Base-by-base conservation (phyloP, 2,113 vertebrate species). In the Psephotus haematonotus region DNA sequence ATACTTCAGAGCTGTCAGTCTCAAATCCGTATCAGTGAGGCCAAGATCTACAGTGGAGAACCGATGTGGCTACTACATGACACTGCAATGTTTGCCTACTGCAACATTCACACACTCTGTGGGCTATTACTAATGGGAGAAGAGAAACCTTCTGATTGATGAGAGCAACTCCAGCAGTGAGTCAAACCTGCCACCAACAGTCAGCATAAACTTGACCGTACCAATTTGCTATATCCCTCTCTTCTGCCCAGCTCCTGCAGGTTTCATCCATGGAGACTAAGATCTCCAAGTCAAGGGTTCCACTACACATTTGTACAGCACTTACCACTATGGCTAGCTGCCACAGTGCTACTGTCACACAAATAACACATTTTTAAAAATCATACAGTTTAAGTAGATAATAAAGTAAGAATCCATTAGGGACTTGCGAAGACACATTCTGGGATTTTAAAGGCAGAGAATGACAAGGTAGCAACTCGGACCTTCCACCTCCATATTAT, bases 21-120 rank as follows among this genome's bases (percentile, higher is more conserved):
- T 59, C 63, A 37, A 24, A 31, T 60, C 37, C 15, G 0, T n/a
- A 60, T 18, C 74, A 41, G 11, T 29, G 10, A 88, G 43, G 33
- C 33, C 19, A 29, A 70, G 49, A 43, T n/a, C 60, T 65, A 16
- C 0, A 0, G 37, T 2, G 41, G 27, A 63, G 59, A 81, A 37
- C 10, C 65, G n/a, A 70, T 3, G 2, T 7, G 50, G n/a, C 41
- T 49, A 18, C 64, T 25, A 35, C 28, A 57, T 1, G 1, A 24
- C 64, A 47, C 10, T 16, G 11, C 4, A 2, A 29, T 0, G 0
- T 24, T 27, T 65, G 24, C 43, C n/a, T 71, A 0, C 60, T 27
- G 24, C 71, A 10, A n/a, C 53, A 57, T 55, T 74, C 76, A 11
- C 49, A 35, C 29, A 10, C 43, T 47, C 43, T 64, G 50, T 50